These are phyloP conservation scores for Strigamia maritima DNA, from an alignment of 2,888 invertebrate species.

Conservation along the genomic window DNA sequence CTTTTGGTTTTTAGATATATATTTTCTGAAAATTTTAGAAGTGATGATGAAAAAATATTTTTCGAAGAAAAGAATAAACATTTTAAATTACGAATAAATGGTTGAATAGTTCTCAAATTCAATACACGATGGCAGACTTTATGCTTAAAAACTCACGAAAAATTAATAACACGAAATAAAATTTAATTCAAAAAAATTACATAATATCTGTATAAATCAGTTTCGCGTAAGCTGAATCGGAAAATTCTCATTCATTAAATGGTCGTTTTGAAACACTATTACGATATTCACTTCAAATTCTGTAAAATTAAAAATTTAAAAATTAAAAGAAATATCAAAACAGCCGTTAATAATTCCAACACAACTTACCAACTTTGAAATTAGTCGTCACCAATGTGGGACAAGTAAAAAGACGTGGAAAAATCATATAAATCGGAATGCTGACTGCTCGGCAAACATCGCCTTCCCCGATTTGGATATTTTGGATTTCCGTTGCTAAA, in stretches of 20 bases:
- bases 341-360: neutral
- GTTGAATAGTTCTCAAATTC: too few species aligned
- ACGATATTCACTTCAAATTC: slow-evolving; percentile 94
- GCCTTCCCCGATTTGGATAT: slow-evolving; percentile 94
- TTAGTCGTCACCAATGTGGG: slow-evolving; percentile 84
- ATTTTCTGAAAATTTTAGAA: too few species aligned
- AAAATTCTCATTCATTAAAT: slow-evolving; percentile 91
- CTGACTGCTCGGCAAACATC: slow-evolving; percentile 76
- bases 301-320: slow-evolving; percentile 56
- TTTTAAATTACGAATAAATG: too few species aligned
- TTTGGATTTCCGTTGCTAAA: slow-evolving; percentile 94
- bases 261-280: slow-evolving; percentile 87
- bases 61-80: too few species aligned
- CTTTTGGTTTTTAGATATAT: too few species aligned
- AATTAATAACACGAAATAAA: too few species aligned
- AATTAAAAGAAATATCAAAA: neutral
- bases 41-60: too few species aligned
- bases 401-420: slow-evolving; percentile 91
- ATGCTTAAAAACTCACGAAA: too few species aligned
- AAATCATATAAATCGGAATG: slow-evolving; percentile 91
- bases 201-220: neutral
- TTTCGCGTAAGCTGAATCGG: slow-evolving; percentile 61
- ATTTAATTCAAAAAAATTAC: too few species aligned
- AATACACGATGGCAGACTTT: too few species aligned
- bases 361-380: slow-evolving; percentile 87